These are phyloP conservation scores for Alitta virens DNA, from an alignment of 2,888 invertebrate species.

Conservation along the genomic window DNA sequence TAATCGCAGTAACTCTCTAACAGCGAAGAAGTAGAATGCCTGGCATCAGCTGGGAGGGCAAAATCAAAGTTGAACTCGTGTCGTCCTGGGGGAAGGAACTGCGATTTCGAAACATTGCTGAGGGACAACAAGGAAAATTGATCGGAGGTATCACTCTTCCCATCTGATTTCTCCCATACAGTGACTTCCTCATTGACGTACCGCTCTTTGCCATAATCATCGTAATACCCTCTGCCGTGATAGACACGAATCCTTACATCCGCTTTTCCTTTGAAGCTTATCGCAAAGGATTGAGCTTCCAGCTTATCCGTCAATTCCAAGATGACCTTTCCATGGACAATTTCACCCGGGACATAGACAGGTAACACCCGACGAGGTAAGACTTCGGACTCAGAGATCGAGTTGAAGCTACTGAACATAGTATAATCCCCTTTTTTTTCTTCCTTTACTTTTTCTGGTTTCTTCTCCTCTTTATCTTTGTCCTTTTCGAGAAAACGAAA, in stretches of 20 bases:
- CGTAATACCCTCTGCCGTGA: neutral
- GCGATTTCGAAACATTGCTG: neutral
- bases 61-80: slow-evolving; percentile 2
- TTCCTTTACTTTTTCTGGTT: too few species aligned
- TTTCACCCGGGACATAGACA: slow-evolving; percentile 7
- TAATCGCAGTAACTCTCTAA: neutral
- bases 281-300: neutral
- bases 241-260: neutral
- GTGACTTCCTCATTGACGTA: neutral
- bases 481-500: too few species aligned
- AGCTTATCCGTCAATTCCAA: neutral
- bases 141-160: neutral
- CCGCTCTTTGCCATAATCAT: neutral
- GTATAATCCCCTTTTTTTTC: too few species aligned
- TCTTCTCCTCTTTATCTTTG: too few species aligned
- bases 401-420: too few species aligned
- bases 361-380: slow-evolving; percentile 5
- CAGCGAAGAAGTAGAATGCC: neutral
- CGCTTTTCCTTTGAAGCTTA: slow-evolving; percentile 7
- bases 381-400: neutral
- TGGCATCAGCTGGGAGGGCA: neutral
- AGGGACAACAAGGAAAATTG: neutral
- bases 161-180: neutral
- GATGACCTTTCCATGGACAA: slow-evolving; percentile 2
- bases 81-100: neutral